Evolutionary conservation across 2,797 vertebrate genomes (phyloP).

Genomic region (Pangasius larnaudii): DNA sequence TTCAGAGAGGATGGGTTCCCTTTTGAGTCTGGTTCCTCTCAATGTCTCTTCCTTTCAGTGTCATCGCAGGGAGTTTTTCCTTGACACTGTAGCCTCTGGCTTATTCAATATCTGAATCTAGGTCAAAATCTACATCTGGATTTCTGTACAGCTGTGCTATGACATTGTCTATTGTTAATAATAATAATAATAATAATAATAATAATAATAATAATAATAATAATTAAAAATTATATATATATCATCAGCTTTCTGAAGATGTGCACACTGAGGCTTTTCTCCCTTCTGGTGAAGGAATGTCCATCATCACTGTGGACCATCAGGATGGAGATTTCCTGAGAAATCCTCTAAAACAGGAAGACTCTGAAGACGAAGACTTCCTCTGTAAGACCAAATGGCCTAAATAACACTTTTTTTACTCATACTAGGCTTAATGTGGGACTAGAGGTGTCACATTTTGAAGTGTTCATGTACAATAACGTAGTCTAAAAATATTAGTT

Average conservation of each 20-base stretch:
- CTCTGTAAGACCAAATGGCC: background rate
- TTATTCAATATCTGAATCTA: background rate
- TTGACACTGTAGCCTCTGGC: background rate
- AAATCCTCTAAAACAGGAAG: constrained; percentile 2
- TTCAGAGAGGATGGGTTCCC: background rate
- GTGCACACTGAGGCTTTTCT: background rate
- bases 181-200: no score
- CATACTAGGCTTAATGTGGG: background rate
- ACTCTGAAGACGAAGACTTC: constrained; percentile 1
- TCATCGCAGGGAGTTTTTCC: background rate
- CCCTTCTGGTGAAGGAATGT: background rate
- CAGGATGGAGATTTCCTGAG: background rate
- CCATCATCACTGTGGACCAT: background rate
- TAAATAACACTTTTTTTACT: background rate
- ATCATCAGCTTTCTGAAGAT: constrained; percentile 12
- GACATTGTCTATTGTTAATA: background rate
- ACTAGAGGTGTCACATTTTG: background rate
- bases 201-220: background rate
- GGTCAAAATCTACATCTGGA: background rate
- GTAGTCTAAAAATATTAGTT: background rate
- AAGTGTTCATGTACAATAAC: background rate
- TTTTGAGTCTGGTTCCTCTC: background rate
- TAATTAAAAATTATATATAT: background rate
- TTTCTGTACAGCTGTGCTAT: background rate
- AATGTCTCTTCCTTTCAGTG: background rate